These are phyloP conservation scores for Azorinus chamasolen DNA, from an alignment of 2,888 invertebrate genomes.

Conservation along the genomic window DNA sequence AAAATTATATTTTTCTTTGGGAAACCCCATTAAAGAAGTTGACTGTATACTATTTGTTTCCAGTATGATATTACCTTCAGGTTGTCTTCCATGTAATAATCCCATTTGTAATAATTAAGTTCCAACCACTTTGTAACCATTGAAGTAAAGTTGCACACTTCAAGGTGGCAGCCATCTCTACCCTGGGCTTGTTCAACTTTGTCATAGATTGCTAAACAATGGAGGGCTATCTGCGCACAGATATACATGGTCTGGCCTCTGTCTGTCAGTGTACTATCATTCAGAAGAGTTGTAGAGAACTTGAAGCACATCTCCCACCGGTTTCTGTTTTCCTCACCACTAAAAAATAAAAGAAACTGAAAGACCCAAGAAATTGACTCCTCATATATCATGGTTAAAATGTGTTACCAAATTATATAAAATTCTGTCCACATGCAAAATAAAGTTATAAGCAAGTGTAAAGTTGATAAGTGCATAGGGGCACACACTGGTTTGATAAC, in stretches of 20 bases:
- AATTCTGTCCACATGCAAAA: no score
- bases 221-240: slow-evolving; percentile 19
- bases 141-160: not conserved
- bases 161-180: not conserved
- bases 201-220: slow-evolving; percentile 30
- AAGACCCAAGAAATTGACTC: no score
- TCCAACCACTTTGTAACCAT: not conserved
- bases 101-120: not conserved
- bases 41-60: no score
- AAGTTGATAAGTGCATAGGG: no score
- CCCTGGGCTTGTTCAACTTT: not conserved
- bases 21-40: no score
- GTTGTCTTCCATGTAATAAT: slow-evolving; percentile 3
- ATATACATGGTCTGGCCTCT: not conserved
- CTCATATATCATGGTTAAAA: no score
- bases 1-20: no score
- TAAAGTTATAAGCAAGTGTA: no score
- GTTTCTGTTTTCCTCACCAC: not conserved
- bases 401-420: no score
- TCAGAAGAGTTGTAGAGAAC: slow-evolving; percentile 8
- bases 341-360: slow-evolving; percentile 5
- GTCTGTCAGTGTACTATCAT: not conserved
- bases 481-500: no score
- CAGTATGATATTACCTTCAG: slow-evolving; percentile 14
- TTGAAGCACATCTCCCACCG: slow-evolving; percentile 22